A percentile compares a stretch with the other conserved stretches of the same genome.
Evolutionary conservation across 2,113 vertebrate species (phyloP).

Genomic region (Mobula hypostoma): DNA sequence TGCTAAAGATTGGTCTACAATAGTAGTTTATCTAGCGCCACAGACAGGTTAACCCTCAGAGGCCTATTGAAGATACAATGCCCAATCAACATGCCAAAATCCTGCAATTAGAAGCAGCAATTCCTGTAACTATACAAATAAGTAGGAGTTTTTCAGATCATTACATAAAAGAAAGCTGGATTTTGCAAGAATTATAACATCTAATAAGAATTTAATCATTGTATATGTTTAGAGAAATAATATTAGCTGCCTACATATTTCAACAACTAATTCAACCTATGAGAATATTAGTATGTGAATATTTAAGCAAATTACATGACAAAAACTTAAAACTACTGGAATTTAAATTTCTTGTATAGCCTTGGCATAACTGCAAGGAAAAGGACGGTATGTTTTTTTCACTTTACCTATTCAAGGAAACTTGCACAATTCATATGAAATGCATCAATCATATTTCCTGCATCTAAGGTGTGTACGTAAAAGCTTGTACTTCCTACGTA

Average conservation of each 20-base stretch:
- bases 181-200: not conserved
- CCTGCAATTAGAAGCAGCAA: slow-evolving; percentile 26
- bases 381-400: too few species aligned
- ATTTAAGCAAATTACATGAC: not conserved
- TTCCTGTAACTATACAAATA: slow-evolving; percentile 13
- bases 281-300: not conserved
- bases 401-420: not conserved
- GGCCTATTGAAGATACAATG: slow-evolving; percentile 35
- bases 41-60: slow-evolving; percentile 38
- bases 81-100: slow-evolving; percentile 36
- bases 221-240: slow-evolving; percentile 7
- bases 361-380: not conserved
- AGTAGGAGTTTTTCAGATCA: not conserved
- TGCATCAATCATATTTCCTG: not conserved
- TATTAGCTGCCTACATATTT: not conserved
- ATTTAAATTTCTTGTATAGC: not conserved
- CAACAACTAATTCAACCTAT: slow-evolving; percentile 2
- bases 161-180: not conserved
- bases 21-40: slow-evolving; percentile 37
- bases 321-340: not conserved
- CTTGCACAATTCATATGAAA: not conserved
- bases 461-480: not conserved
- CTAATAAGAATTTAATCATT: not conserved
- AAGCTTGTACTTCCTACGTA: not conserved
- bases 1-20: slow-evolving; percentile 37